Base-by-base conservation (phyloP, 2,113 vertebrate genomes). In the Eulacestoma nigropectus region DNA sequence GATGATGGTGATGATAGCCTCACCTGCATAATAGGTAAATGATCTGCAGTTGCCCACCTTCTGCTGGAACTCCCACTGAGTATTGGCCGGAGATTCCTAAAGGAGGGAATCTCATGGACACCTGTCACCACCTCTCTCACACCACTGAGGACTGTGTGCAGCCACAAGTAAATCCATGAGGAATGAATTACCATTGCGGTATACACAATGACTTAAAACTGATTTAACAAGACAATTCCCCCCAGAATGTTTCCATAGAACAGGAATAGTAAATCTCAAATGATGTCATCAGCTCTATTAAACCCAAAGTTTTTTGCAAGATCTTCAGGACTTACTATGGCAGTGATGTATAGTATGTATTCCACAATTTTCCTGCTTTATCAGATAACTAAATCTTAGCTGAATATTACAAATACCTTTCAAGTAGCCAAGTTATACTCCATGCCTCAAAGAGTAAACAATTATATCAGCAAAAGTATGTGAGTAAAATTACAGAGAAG, bases 151-250 rank as follows among this genome's bases (percentile, higher is more conserved):
- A 10, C 4, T 35, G 46, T 4, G 27, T 44, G 62, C 26, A 69
- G 44, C 20, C 44, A 6, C 8, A 13, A n/a, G 22, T 16, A 73
- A 56, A 41, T 26, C 18, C 23, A 30, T 0, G 0, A 56, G 18
- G 41, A 72, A 64, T 29, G 1, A 53, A 62, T 6, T 41, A 19
- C 23, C 8, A 7, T 8, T 19, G 44, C 22, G 20, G 7, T 33
- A 17, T 7, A 33, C 10, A 41, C 5, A 23, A 1, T 2, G 9
- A 37, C 27, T 42, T 53, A 35, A 82, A 91, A 56, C 3, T 16
- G 20, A 16, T 79, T 57, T 53, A 39, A 35, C 18, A 12, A 32
- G 39, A 35, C 6, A 47, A 44, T 47, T 27, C 5, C 9, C 7
- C 13, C 11, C 4, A 4, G 5, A 14, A 30, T 14, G 23, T 25